phyloP scores from a whole-genome alignment of 2,113 vertebrate species.

The Syrmaticus mikado region DNA sequence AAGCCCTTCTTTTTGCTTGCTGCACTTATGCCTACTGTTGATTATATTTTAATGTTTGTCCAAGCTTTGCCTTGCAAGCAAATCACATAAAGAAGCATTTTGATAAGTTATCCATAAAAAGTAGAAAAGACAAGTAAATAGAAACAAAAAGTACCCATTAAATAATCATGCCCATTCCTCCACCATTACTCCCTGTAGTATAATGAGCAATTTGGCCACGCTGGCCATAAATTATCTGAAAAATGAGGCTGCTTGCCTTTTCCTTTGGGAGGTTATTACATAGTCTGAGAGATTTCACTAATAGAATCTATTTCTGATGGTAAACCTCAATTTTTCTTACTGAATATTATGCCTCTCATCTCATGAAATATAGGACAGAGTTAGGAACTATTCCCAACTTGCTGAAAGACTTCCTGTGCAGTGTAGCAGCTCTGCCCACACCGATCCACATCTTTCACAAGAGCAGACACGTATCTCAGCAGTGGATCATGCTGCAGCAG shows the following conservation, averaged over 20 bases:
- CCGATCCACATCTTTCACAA: neutral
- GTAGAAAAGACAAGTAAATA: constrained; percentile 15
- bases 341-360: constrained; percentile 18
- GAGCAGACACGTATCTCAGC: neutral
- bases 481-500: neutral
- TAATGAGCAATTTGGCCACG: constrained; percentile 54
- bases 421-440: neutral
- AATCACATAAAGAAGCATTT: constrained; percentile 15
- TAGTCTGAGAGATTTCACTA: constrained; percentile 51
- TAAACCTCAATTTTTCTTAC: constrained; percentile 23
- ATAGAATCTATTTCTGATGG: constrained; percentile 39
- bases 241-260: constrained; percentile 48
- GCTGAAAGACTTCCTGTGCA: neutral
- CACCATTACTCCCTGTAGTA: constrained; percentile 49
- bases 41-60: neutral
- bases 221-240: constrained; percentile 67
- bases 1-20: neutral
- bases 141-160: constrained; percentile 38
- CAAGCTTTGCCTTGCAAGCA: neutral
- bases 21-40: neutral
- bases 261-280: constrained; percentile 57
- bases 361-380: constrained; percentile 7
- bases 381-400: neutral
- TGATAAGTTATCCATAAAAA: neutral
- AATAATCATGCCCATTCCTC: constrained; percentile 52